Evolutionary conservation across 1,140 invertebrate genomes (phyloP).

Genomic region (Melanaphis sacchari): DNA sequence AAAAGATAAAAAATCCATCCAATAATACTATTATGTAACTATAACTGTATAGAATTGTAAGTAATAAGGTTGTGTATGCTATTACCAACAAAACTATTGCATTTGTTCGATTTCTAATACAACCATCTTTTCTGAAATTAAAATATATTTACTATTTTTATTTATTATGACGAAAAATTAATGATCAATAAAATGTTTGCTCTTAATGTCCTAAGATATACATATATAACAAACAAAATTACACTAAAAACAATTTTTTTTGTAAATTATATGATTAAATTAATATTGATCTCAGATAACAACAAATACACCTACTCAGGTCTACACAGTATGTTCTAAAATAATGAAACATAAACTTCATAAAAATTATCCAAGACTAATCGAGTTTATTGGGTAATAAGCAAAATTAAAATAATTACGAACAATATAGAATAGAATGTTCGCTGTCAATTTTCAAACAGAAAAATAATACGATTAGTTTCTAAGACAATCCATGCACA

Average conservation of each 20-base stretch:
- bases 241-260: background rate
- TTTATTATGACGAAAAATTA: background rate
- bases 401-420: background rate
- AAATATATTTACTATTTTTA: background rate
- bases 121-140: background rate
- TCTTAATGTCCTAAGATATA: background rate
- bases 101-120: background rate
- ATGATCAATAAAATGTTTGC: background rate
- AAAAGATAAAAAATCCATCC: background rate
- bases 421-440: background rate
- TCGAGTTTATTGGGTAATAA: background rate
- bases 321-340: background rate
- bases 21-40: constrained; percentile 10
- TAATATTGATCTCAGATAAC: background rate
- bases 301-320: no score
- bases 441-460: background rate
- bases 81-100: background rate
- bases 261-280: background rate
- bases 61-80: background rate
- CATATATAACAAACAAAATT: background rate
- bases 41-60: background rate
- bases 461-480: background rate
- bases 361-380: background rate
- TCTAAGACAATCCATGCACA: background rate
- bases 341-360: background rate